Base-by-base conservation (phyloP, 2,797 vertebrate genomes). In the Lacerta agilis region DNA sequence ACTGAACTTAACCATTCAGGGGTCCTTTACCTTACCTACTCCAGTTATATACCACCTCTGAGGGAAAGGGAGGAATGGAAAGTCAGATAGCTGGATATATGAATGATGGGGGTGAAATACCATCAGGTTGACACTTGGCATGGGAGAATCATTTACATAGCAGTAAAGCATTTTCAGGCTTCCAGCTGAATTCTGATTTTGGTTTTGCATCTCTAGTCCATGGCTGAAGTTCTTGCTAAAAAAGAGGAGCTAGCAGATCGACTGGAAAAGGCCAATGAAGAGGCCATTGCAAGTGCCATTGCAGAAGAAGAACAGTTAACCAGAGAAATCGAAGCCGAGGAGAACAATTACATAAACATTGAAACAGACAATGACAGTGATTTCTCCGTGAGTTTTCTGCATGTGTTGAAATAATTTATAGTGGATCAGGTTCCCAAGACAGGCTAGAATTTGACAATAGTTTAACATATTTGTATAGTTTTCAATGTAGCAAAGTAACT, bases 201-300 rank as follows among this genome's bases (percentile, higher is more conserved):
- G 8, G 29, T 49, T 61, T 66, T 43, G 36, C 29, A 3, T 66
- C 20, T 66, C 6, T 95, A 99, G 97, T 99, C 99, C 38, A 99
- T 99, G 98, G 99, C 99, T 83, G 99, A 99, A 96, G 99, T 99
- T 23, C 97, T 99, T 72, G 99, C 99, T 36, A 99, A 99, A 94
- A 99, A 99, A 91, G 99, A 99, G 93, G 99, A 99, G 95, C 94
- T 99, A 80, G 99, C 99, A 4, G 98, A 99, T 94, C 98, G 99
- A 0, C 95, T 99, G 90, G 99, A 99, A 94, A 98, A 98, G 92
- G 99, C 99, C 80, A 99, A 99, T 0, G 99, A 99, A 93, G 99
- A 99, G 96, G 99, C 99, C n/a, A 99, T 99, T 29, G 99, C 99
- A 23, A 99, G 98, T 67, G 99, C 99, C 83, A 99, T 99, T 76